Percentiles rank a stretch among this genome's conserved stretches.
Evolutionary conservation across 2,888 invertebrate genomes (phyloP).

Genomic region (Papilio gigon): DNA sequence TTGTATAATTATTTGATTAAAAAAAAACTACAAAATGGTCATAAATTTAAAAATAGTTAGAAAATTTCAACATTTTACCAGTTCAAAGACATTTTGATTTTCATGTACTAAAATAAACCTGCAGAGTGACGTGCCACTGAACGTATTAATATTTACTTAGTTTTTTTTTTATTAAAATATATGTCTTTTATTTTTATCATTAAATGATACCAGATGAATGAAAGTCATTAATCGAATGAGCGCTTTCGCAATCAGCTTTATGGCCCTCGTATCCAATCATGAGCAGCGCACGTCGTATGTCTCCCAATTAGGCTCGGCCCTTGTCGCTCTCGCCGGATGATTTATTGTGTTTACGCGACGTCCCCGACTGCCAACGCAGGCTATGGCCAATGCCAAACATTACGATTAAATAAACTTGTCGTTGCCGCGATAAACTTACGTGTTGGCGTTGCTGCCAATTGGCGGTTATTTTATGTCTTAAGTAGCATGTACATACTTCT

Average conservation of each 20-base stretch:
- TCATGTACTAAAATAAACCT: too few relatives aligned
- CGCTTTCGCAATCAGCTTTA: constrained; percentile 31
- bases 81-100: too few relatives aligned
- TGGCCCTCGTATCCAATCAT: constrained; percentile 49
- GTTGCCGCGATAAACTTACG: neutral
- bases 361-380: constrained; percentile 50
- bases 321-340: constrained; percentile 61
- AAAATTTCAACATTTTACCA: too few relatives aligned
- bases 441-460: neutral
- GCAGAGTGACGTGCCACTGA: too few relatives aligned
- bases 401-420: constrained; percentile 14
- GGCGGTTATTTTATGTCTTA: neutral
- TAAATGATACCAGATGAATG: constrained; percentile 16
- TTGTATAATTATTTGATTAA: too few relatives aligned
- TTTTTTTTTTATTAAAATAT: too few relatives aligned
- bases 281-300: constrained; percentile 43
- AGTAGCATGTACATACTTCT: too few relatives aligned
- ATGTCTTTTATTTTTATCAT: neutral
- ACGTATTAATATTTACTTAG: too few relatives aligned
- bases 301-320: constrained; percentile 48
- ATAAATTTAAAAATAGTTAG: too few relatives aligned
- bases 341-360: constrained; percentile 66
- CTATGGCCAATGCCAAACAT: constrained; percentile 53
- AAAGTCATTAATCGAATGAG: constrained; percentile 24
- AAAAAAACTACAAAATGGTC: too few relatives aligned